Percentiles rank a stretch among this genome's conserved stretches.
phyloP scores from a whole-genome alignment of 2,888 invertebrate genomes.

The Clistopyga incitator region DNA sequence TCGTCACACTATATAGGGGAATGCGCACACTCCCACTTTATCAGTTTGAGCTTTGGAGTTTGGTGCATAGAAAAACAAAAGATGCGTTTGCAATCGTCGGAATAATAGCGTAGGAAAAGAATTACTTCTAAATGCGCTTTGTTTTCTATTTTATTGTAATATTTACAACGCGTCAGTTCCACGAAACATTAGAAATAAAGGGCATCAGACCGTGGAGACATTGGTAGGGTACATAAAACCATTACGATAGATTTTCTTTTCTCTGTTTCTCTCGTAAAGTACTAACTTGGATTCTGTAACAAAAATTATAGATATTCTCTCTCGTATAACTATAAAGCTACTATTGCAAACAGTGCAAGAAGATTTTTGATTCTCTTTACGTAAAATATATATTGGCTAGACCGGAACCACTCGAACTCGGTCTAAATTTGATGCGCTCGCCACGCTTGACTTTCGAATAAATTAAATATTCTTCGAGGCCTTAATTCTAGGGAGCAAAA shows the following conservation, averaged over 20 bases:
- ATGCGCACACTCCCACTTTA: not conserved
- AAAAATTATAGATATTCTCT: constrained; percentile 37
- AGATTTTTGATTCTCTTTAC: constrained; percentile 36
- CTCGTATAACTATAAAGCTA: constrained; percentile 5
- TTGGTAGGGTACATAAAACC: constrained; percentile 28
- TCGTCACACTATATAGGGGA: not conserved
- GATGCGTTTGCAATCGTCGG: not conserved
- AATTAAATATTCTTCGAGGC: constrained; percentile 24
- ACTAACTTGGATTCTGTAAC: constrained; percentile 5
- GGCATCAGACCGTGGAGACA: constrained; percentile 19
- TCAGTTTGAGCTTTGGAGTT: not conserved
- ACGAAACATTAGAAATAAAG: constrained; percentile 9
- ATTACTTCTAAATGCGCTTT: not conserved
- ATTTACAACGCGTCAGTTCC: constrained; percentile 39
- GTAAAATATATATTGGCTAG: constrained; percentile 33
- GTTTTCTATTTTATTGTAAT: constrained; percentile 5
- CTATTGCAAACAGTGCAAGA: constrained; percentile 25
- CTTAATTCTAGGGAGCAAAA: constrained; percentile 27
- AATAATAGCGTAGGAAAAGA: not conserved
- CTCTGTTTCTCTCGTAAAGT: not conserved
- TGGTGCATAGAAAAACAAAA: not conserved
- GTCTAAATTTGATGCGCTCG: not conserved
- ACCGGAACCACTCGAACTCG: not conserved
- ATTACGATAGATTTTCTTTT: not conserved
- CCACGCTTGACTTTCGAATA: constrained; percentile 31